Evolutionary conservation across 2,113 vertebrate species (phyloP).

Genomic region (Pollachius pollachius): DNA sequence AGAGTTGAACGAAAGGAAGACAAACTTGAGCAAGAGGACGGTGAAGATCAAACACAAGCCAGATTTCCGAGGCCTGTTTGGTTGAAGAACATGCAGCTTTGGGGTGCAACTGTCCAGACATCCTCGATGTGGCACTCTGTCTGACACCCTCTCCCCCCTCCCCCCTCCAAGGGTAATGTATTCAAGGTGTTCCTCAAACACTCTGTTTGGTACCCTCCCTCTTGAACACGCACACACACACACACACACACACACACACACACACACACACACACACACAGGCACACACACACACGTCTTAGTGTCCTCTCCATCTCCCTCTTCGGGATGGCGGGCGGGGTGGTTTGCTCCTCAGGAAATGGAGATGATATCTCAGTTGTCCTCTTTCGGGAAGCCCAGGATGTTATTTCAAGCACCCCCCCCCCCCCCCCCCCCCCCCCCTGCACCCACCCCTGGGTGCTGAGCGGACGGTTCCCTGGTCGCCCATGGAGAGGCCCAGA

Average conservation of each 20-base stretch:
- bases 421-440: conserved; percentile 27
- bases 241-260: conserved; percentile 11
- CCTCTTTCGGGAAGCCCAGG: conserved; percentile 53
- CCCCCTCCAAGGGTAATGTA: conserved; percentile 40
- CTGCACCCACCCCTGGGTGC: conserved; percentile 49
- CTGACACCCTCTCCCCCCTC: conserved; percentile 38
- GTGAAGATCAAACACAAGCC: conserved; percentile 10
- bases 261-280: too few relatives aligned
- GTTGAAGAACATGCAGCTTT: conserved; percentile 11
- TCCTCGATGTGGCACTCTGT: conserved; percentile 52
- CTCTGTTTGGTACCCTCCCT: background rate
- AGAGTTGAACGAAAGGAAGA: too few relatives aligned
- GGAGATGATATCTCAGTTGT: conserved; percentile 46
- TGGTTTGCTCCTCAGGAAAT: conserved; percentile 30
- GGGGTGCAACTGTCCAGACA: conserved; percentile 27
- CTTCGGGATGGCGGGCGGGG: background rate
- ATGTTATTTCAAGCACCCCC: conserved; percentile 70
- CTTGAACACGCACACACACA: background rate
- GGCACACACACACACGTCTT: conserved; percentile 17
- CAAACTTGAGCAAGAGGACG: conserved; percentile 35
- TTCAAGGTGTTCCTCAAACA: conserved; percentile 44
- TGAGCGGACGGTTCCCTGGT: conserved; percentile 51
- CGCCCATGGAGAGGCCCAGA: conserved; percentile 25
- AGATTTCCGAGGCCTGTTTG: background rate
- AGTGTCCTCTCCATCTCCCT: background rate